Conservation (phyloP, 2,113 vertebrate genomes). For the Petrocephalus microphthalmus region DNA sequence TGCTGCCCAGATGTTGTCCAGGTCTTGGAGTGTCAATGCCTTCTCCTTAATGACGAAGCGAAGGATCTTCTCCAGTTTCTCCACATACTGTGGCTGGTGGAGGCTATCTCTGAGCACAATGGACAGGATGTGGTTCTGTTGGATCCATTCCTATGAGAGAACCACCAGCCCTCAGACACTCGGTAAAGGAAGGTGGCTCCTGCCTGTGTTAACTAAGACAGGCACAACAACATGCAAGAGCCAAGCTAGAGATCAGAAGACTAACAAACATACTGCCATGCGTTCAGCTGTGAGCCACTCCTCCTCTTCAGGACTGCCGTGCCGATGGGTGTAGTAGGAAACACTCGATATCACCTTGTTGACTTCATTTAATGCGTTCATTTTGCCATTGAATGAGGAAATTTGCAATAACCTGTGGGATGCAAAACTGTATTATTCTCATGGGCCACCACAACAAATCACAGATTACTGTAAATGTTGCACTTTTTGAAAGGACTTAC, state of each 20-base stretch:
- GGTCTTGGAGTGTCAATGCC: constrained; percentile 92
- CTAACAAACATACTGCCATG: constrained; percentile 80
- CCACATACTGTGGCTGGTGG: constrained; percentile 97
- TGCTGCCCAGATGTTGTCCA: constrained; percentile 99
- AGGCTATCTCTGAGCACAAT: constrained; percentile 96
- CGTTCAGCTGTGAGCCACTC: constrained; percentile 98
- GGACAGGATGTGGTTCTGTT: constrained; percentile 97
- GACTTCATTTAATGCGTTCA: constrained; percentile 99
- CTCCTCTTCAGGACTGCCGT: constrained; percentile 92
- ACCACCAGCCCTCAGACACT: neutral
- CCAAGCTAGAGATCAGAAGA: neutral
- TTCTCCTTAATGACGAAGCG: constrained; percentile 99
- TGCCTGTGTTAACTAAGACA: neutral
- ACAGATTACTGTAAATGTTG: neutral
- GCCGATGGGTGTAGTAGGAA: constrained; percentile 95
- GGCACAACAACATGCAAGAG: neutral
- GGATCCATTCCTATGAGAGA: constrained; percentile 88
- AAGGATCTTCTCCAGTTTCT: constrained; percentile 98
- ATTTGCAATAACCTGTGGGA: constrained; percentile 92
- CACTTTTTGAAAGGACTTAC: constrained; percentile 58
- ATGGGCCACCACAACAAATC: neutral
- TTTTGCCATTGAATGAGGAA: constrained; percentile 99
- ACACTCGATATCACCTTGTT: constrained; percentile 99
- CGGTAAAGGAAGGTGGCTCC: neutral
- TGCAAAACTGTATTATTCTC: constrained; percentile 13